Evolutionary conservation across 2,888 invertebrate genomes (phyloP), one percentile per base, ranked within the genome.

Genomic region (Sipha maydis): DNA sequence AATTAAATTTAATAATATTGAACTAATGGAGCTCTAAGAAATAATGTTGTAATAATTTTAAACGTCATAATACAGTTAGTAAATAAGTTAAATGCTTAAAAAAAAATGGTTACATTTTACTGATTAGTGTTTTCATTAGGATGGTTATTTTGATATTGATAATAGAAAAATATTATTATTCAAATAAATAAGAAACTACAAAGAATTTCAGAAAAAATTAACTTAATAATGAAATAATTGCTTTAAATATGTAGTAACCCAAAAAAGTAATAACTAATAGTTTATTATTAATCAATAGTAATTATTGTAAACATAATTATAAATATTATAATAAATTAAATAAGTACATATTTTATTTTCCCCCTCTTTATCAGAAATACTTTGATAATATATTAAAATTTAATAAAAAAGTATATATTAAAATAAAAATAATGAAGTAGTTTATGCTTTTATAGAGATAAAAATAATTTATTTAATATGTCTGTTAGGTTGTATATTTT

Each of bases 31-130:
- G 3, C n/a, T 41, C 28, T 48, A 67, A 8, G 31, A 69, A 77
- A 34, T 77, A 77, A 85, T 84, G 56, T 28, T 61, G 56, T 9
- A 73, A 73, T 73, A 3, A 71, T 73, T 83, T 56, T 19, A 1
- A 73, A 83, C 19, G 54, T 14, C 28, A 76, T 11, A 69, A 69
- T 69, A 28, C 48, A 48, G 11, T 48, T 31, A 41, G 21, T 28
- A 54, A 54, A 28, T 54, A 19, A n/a, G 19, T 28, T 54, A 77
- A 28, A 54, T 77, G 31, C 31, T 54, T 48, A 48, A 56, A 7
- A 56, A 54, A 5, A 48, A 14, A 48, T 41, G 3, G 54, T 77
- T 48, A n/a, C 8, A 69, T 17, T 54, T 54, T 28, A 77, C 14
- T 54, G n/a, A 77, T 77, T 77, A 14, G 28, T 56, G 48, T 41